Evolutionary conservation across 2,888 invertebrate species (phyloP), one percentile per base, ranked within the genome.

Genomic region (Andricus curvator): DNA sequence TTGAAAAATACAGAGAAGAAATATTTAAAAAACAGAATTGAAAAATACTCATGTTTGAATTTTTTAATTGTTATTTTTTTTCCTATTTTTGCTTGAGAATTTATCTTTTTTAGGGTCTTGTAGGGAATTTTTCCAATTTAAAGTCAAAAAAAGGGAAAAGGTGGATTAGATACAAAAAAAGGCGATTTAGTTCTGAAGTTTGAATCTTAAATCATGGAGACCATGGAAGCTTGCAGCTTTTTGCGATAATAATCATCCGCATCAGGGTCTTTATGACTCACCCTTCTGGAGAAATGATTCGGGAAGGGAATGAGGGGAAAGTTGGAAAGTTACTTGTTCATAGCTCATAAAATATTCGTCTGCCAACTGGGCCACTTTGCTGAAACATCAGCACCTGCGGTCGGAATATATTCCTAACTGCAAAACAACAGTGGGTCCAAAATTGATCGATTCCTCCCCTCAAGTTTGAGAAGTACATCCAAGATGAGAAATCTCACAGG

Each of bases 301-400:
- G 51, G 51, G 33, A 74, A 74, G 29, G 56, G 25, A 22, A 25
- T 8, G 56, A 56, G 68, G 68, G 67, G 41, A 62, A 74, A 68
- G 37, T 41, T 22, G n/a, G 33, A 44, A 78, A 83, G 83, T 84
- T 82, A 81, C 79, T 85, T 84, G 85, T 84, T 87, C 81, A 82
- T 84, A 81, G 82, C 88, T 90, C 89, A 89, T 90, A 87, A 90
- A 91, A 89, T 90, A 91, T 91, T 90, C 87, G 85, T 79, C 74
- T 85, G 79, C 85, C 85, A 87, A 88, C 87, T 85, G 85, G 83
- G 85, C 85, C 87, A 86, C 85, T 88, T 87, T 85, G 77, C 80
- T 56, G 77, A 56, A 76, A 78, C 83, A 86, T 88, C 87, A 86
- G 87, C 90, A 89, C 89, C 90, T 90, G 90, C 82, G 90, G 84